These are phyloP conservation scores for Melopsittacus undulatus DNA, from an alignment of 2,797 vertebrate species.

Conservation along the genomic window DNA sequence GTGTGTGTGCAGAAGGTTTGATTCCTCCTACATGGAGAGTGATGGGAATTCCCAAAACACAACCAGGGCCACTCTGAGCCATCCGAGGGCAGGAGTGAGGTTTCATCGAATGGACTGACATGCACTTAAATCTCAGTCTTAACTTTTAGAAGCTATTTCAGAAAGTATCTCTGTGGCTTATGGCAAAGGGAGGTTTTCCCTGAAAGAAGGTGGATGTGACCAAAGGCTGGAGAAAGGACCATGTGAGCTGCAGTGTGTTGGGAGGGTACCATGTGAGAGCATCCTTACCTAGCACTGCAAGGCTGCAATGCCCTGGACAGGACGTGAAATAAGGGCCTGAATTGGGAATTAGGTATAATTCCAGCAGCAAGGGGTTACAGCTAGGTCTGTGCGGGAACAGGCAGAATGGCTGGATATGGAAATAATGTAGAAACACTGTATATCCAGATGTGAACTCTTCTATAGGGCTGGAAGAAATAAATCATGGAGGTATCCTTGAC, in stretches of 20 bases:
- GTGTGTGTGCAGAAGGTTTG: background rate
- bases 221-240: background rate
- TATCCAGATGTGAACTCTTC: background rate
- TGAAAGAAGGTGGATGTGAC: accelerated
- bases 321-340: background rate
- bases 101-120: background rate
- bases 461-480: slow-evolving; percentile 4
- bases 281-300: accelerated
- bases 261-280: accelerated
- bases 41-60: background rate
- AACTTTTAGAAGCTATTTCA: background rate
- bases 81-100: background rate
- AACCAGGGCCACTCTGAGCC: background rate
- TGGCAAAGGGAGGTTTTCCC: background rate
- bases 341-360: background rate
- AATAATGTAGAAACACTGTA: background rate
- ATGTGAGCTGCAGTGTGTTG: accelerated
- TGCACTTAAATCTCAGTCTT: background rate
- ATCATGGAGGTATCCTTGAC: slow-evolving; percentile 42
- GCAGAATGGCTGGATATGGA: background rate
- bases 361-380: background rate
- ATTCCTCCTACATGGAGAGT: accelerated
- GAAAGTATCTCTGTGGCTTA: background rate
- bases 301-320: accelerated
- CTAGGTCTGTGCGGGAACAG: background rate